Conservation (phyloP, 2,797 vertebrate species). For the Hippoglossus hippoglossus region DNA sequence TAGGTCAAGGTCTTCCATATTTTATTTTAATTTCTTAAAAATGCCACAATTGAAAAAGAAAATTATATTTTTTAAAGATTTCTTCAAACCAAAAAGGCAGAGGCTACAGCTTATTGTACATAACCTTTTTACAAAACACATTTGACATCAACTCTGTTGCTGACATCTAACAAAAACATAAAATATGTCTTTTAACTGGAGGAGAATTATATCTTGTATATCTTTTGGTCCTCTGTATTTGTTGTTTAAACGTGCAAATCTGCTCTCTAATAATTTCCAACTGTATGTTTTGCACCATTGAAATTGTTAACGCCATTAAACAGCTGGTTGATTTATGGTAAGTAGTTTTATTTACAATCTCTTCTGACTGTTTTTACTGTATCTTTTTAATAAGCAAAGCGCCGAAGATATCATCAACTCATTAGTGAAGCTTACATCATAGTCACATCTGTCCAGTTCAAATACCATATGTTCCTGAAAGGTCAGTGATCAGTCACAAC, state of each 20-base stretch:
- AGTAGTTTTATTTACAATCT: neutral
- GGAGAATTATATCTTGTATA: too few relatives aligned
- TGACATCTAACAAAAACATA: too few relatives aligned
- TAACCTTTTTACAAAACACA: neutral
- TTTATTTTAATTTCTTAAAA: too few relatives aligned
- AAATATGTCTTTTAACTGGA: too few relatives aligned
- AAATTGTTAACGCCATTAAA: neutral
- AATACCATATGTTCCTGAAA: slow-evolving; percentile 14
- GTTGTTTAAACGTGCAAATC: too few relatives aligned
- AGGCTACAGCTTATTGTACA: too few relatives aligned
- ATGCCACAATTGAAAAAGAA: too few relatives aligned
- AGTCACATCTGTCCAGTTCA: neutral
- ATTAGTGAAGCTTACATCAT: slow-evolving; percentile 9
- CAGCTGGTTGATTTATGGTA: neutral
- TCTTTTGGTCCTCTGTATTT: too few relatives aligned
- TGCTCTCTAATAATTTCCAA: neutral
- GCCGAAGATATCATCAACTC: slow-evolving; percentile 3
- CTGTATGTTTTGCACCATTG: neutral
- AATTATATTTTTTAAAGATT: too few relatives aligned
- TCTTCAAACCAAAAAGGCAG: too few relatives aligned
- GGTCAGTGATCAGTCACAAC: slow-evolving; percentile 12
- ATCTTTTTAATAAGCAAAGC: slow-evolving; percentile 10
- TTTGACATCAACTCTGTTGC: neutral
- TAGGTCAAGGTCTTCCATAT: slow-evolving; percentile 4
- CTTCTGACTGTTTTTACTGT: neutral